Base-by-base conservation (phyloP, 2,113 vertebrate genomes). In the Lycocorax pyrrhopterus region DNA sequence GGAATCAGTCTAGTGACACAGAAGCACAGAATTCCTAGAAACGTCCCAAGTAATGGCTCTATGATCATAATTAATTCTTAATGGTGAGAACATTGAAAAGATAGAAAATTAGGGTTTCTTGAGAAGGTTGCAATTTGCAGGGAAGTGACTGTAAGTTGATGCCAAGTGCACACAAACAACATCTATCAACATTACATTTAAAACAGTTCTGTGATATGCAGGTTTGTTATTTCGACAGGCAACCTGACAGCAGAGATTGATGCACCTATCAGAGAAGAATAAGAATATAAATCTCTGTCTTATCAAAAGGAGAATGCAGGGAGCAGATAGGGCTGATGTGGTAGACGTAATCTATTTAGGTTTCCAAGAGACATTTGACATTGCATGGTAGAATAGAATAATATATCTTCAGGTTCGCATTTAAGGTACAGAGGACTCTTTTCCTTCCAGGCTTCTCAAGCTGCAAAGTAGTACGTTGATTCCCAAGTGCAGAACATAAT, bases 261-360 rank as follows among this genome's bases (percentile, higher is more conserved):
- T 97, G 93, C 53, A 96, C 59, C 73, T 49, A 47, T 93, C 92
- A 97, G 66, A 90, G 76, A 93, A 93, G 90, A 96, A 96, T 96
- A 97, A 96, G 96, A 96, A 96, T 97, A 97, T 97, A 97, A 97
- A 97, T 97, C 96, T 96, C 84, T 97, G 95, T 97, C 96, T 96
- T 96, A 93, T 96, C 75, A 84, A 84, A 89, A 73, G 82, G 90
- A 94, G 93, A 97, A 97, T 90, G 91, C 56, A 87, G 41, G 44
- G 72, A 96, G 62, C 59, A 96, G 95, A 96, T 96, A 97, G 86
- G 89, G 69, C 84, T 95, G 86, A 96, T 91, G 78, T 22, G 0
- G 75, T 91, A 93, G 94, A 94, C 84, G 72, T 96, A 97, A 97
- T 95, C 95, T 94, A 74, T 96, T 96, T 91, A 92, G 51, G 78